A percentile compares a stretch with the other conserved stretches of the same genome.
These are phyloP conservation scores for Oconnorella tubifera DNA, from an alignment of 2,888 invertebrate genomes.

Conservation along the genomic window DNA sequence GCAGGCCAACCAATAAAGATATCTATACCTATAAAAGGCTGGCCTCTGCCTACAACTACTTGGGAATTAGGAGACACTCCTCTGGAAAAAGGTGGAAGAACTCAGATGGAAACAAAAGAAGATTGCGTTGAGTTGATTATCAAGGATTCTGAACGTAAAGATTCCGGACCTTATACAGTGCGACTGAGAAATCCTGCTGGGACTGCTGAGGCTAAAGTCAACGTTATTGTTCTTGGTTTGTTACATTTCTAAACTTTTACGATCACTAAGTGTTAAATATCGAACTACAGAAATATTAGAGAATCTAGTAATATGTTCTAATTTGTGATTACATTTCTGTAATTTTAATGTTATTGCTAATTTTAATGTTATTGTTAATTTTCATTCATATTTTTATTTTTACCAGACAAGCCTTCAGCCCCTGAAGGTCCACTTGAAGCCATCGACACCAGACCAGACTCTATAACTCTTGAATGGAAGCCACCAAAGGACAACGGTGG, in stretches of 20 bases:
- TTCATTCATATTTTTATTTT: background rate
- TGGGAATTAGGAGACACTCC: slow-evolving; percentile 63
- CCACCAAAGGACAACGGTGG: slow-evolving; percentile 96
- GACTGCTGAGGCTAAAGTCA: slow-evolving; percentile 88
- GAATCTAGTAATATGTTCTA: too few relatives aligned
- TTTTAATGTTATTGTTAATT: background rate
- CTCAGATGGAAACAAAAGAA: slow-evolving; percentile 21
- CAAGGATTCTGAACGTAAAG: slow-evolving; percentile 82
- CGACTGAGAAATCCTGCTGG: slow-evolving; percentile 91
- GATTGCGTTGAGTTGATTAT: slow-evolving; percentile 88
- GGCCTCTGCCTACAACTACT: slow-evolving; percentile 86
- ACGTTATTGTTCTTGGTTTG: slow-evolving; percentile 78
- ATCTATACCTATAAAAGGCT: slow-evolving; percentile 89
- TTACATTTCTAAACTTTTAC: background rate
- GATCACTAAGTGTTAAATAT: background rate
- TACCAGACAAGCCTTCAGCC: slow-evolving; percentile 75
- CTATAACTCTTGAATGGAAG: slow-evolving; percentile 91
- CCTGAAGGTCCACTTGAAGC: slow-evolving; percentile 83
- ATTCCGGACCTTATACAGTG: slow-evolving; percentile 86
- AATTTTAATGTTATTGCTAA: background rate
- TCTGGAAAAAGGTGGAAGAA: slow-evolving; percentile 22
- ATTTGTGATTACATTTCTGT: background rate
- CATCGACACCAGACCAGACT: slow-evolving; percentile 90
- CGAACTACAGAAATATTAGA: too few relatives aligned
- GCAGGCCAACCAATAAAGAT: slow-evolving; percentile 98